Base-by-base conservation (phyloP, 2,797 vertebrate genomes). In the Scolopax bukidnonensis region DNA sequence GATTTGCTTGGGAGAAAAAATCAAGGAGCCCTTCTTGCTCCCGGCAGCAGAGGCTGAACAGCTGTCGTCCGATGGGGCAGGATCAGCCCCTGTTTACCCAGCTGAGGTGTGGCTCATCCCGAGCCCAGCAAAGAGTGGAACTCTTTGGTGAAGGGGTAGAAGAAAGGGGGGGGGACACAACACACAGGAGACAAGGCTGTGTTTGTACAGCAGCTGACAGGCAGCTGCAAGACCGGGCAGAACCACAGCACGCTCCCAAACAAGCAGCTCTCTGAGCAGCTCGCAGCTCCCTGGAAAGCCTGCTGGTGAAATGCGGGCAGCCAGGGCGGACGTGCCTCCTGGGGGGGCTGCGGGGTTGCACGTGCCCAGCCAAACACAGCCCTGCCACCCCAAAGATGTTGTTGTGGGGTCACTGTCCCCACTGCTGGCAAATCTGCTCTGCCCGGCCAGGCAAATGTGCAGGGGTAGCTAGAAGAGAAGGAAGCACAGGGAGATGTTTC, bases 191-290 rank as follows among this genome's bases (percentile, higher is more conserved):
- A 90, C 90, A 80, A 77, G 71, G 43, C 81, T 47, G 47, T 90
- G 77, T 95, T 96, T 94, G 92, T 87, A 40, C 90, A 70, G 96
- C 2, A 12, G 70, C 88, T 92, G 74, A 92, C 93, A 92, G 94
- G 94, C 95, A 96, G 94, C 96, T 97, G 94, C 96, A 97, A 95
- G 95, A 81, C 88, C 56, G 30, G 93, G 95, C 95, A 17, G 93
- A 90, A 94, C 6, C 88, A 90, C 3, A 0, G 54, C 86, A 33
- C 3, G 93, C 88, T 95, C 40, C 59, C 33, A 47, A 95, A 93
- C 93, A 95, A 90, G 88, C 78, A 74, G 88, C 88, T 61, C 88
- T 82, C 80, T 84, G 86, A 87, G 83, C 33, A 14, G 53, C 60
- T 69, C 30, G 3, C 50, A 78, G 88, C 77, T 93, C 33, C 75